Evolutionary conservation across 2,888 invertebrate species (phyloP).

Genomic region (Eupeodes latifasciatus): DNA sequence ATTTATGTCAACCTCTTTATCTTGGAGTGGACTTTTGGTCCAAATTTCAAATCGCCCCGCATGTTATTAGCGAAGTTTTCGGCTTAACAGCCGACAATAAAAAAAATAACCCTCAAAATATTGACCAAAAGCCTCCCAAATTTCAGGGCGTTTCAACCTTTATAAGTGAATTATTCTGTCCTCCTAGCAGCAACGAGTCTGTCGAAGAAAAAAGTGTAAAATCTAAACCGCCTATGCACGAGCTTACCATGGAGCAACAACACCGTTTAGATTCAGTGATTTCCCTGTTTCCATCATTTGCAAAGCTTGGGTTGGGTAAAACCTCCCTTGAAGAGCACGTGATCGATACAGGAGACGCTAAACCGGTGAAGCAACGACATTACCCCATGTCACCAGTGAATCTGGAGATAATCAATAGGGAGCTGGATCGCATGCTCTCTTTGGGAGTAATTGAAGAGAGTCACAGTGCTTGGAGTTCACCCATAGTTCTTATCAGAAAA

Average conservation of each 20-base stretch:
- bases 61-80: constrained; percentile 24
- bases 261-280: too few species aligned
- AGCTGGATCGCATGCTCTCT: constrained; percentile 35
- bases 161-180: not conserved
- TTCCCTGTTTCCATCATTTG: too few species aligned
- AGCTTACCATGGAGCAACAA: too few species aligned
- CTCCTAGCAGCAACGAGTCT: too few species aligned
- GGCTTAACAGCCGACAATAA: not conserved
- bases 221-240: too few species aligned
- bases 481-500: constrained; percentile 12
- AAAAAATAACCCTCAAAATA: not conserved
- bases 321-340: constrained; percentile 17
- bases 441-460: constrained; percentile 10
- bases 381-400: constrained; percentile 17
- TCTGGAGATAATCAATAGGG: constrained; percentile 24
- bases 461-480: constrained; percentile 7
- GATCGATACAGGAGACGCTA: constrained; percentile 16
- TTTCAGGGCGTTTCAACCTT: not conserved
- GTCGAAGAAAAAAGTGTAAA: too few species aligned
- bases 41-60: constrained; percentile 23
- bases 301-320: too few species aligned
- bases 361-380: constrained; percentile 27
- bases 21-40: constrained; percentile 39
- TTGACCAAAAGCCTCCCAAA: not conserved
- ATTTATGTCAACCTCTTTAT: constrained; percentile 29